Percentiles rank a stretch among this genome's conserved stretches.
These are phyloP conservation scores for Cenopis cana DNA, from an alignment of 2,888 invertebrate genomes.

Conservation along the genomic window DNA sequence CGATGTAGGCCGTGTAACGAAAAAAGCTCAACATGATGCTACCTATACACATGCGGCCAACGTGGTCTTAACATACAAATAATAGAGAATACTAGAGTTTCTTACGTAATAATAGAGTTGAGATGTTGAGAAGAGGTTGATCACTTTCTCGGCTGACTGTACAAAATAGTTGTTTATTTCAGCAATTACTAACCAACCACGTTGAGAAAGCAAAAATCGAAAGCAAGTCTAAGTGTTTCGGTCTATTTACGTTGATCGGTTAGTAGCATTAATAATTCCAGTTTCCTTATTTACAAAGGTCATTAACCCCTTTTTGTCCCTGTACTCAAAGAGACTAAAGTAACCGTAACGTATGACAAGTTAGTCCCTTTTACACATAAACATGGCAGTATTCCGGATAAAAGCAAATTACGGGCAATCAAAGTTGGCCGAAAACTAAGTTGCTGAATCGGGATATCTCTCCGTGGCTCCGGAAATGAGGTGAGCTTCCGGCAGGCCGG, in stretches of 20 bases:
- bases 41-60: no score
- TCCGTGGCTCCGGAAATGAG: constrained; percentile 50
- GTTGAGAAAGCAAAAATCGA: not conserved
- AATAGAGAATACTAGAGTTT: no score
- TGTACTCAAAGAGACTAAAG: not conserved
- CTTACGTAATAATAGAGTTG: no score
- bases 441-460: constrained; percentile 44
- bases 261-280: constrained; percentile 16
- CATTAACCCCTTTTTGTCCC: constrained; percentile 6
- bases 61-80: no score
- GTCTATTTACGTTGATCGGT: not conserved
- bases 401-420: constrained; percentile 38
- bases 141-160: no score
- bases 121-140: no score
- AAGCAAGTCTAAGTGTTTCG: not conserved
- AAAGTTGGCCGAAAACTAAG: constrained; percentile 43
- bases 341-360: not conserved
- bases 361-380: not conserved
- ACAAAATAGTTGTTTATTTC: no score
- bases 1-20: no score
- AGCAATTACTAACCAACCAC: not conserved
- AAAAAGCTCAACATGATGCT: no score
- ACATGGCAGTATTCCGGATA: not conserved
- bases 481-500: constrained; percentile 53
- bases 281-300: constrained; percentile 21